Base-by-base conservation (phyloP, 2,797 vertebrate species). In the Acipenser ruthenus region DNA sequence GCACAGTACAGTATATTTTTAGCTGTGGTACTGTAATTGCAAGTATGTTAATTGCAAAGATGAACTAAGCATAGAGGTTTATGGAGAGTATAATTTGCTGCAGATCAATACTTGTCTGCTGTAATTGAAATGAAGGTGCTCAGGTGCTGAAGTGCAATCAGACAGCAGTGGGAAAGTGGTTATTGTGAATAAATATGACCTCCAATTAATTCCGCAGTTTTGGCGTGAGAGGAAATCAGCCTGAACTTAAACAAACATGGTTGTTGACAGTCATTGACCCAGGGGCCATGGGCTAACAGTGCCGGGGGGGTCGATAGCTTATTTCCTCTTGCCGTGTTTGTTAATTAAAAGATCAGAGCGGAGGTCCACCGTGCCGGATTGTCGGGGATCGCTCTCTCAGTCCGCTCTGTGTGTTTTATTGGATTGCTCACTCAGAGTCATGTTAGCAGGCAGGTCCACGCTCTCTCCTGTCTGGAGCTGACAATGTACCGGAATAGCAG, bases 101-200 rank as follows among this genome's bases (percentile, higher is more conserved):
- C 7, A 13, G 18, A 13, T 60, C 59, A 60, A 60, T 60, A 60
- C 13, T 60, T 60, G 9, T 55, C 12, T 23, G 12, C 59, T 13
- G 59, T 60, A 60, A 60, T 60, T 60, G 59, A 60, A 60, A 60
- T 13, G 11, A 60, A 18, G n/a, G 15, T 12, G 9, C 59, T 60
- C 9, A 4, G 8, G 12, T 12, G 8, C 51, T 53, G 8, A 9
- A 9, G 8, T 53, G 51, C 8, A 12, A 9, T 12, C 51, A 9
- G 8, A 12, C 8, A n/a, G 8, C 12, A 3, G 59, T 60, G 59
- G 18, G 12, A 4, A 12, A 23, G 18, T 8, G 12, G 59, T 60
- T 18, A 23, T n/a, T n/a, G 15, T 13, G 11, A 23, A 23, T 60
- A 60, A 60, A 60, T n/a, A 60, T 9, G 6, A 13, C 11, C 59